A percentile compares a stretch with the other conserved stretches of the same genome.
phyloP scores from a whole-genome alignment of 2,888 invertebrate genomes.

The Cremastinae sp. region DNA sequence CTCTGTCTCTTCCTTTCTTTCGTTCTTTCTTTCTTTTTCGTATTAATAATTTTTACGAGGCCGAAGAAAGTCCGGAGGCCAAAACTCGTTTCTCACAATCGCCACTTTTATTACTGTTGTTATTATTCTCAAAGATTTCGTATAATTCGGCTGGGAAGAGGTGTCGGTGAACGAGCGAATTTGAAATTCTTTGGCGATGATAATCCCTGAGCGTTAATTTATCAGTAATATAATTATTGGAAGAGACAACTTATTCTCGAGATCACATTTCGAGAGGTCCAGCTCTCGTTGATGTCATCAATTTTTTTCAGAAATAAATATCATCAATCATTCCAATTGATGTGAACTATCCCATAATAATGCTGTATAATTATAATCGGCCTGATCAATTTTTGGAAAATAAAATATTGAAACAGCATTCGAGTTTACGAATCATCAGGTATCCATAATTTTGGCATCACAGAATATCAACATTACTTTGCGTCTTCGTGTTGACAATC shows the following conservation, averaged over 20 bases:
- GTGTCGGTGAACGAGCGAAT: slow-evolving; percentile 13
- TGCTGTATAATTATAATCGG: no score
- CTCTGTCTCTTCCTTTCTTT: not conserved
- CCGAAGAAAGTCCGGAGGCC: slow-evolving; percentile 19
- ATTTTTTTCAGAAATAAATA: no score
- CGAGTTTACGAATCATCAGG: no score
- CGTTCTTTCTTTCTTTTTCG: not conserved
- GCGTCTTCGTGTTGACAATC: no score
- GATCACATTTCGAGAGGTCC: slow-evolving; percentile 29
- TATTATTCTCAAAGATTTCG: slow-evolving; percentile 17
- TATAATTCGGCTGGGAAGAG: slow-evolving; percentile 2
- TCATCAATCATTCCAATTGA: no score
- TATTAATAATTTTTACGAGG: slow-evolving; percentile 16
- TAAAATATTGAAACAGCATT: no score
- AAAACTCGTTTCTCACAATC: slow-evolving; percentile 35
- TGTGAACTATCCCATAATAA: no score
- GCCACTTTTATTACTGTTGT: slow-evolving; percentile 43
- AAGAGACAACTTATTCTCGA: slow-evolving; percentile 21
- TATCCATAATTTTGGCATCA: no score
- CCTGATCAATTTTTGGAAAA: no score
- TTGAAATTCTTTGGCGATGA: slow-evolving; percentile 8
- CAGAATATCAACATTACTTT: no score
- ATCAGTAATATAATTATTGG: slow-evolving; percentile 52
- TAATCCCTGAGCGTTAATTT: slow-evolving; percentile 39
- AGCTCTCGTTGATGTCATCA: slow-evolving; percentile 36